Base-by-base conservation (phyloP, 2,888 invertebrate species). In the Hyalella azteca region DNA sequence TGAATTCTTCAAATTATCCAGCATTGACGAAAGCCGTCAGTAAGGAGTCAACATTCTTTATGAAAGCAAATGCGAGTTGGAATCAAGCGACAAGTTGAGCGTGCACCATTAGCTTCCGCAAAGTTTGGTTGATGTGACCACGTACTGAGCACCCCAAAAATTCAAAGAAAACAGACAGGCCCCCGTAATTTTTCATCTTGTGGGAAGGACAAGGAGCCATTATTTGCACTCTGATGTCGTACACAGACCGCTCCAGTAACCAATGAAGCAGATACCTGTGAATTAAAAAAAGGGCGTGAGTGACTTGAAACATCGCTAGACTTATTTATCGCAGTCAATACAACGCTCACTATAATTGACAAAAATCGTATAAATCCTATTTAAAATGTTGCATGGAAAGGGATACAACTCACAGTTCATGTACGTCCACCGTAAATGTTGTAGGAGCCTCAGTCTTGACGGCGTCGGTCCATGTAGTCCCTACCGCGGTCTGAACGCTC, bases 401-500 rank as follows among this genome's bases (percentile, higher is more conserved):
- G 54, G 45, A 0, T 2, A 26, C 54, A 11, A 9, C 22, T 29
- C 54, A 13, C 26, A 13, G 29, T n/a, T 4, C 22, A 54, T 7
- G 26, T 7, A 54, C 29, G 26, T n/a, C 26, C 9, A 9, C 22
- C 54, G 45, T 45, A 15, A 29, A 54, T 26, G 54, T 5, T 22
- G 7, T 22, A 54, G 29, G 54, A 49, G 22, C 19, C 26, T 66
- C 36, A 66, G 29, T 66, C 66, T n/a, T 66, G 66, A 19, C 66
- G 22, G 48, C 78, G 78, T 45, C 78, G 19, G 73, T 49, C 75
- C 75, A 75, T 75, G 75, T 45, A 75, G 75, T 75, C 45, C 41
- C 45, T 32, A 29, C 78, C 50, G 45, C 78, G 48, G 73, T 49
- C 75, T n/a, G 3, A 41, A 45, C 40, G 45, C 41, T 75, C 75